Evolutionary conservation across 2,888 invertebrate species (phyloP).

Genomic region (Ganaspis brasiliensis): DNA sequence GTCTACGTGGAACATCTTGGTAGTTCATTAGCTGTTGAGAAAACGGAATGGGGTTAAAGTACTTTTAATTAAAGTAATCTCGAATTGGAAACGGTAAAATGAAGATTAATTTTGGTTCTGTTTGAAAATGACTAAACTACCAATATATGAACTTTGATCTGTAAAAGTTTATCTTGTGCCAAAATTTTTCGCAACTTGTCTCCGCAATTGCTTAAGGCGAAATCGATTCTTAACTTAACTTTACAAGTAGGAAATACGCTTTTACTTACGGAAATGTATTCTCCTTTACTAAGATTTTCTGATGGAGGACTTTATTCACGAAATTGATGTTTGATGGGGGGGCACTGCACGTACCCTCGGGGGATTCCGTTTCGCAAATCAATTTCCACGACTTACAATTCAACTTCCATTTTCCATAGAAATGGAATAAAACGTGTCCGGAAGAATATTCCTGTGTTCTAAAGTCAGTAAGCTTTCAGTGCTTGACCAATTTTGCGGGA

Average conservation of each 20-base stretch:
- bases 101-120: no score
- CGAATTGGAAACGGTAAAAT: no score
- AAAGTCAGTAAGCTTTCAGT: constrained; percentile 45
- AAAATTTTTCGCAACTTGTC: constrained; percentile 2
- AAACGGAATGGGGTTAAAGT: constrained; percentile 4
- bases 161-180: background rate
- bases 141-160: background rate
- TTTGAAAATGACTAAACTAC: background rate
- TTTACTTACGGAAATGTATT: constrained; percentile 41
- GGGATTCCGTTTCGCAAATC: constrained; percentile 57
- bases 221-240: constrained; percentile 37
- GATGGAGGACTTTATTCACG: constrained; percentile 54
- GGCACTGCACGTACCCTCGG: constrained; percentile 53
- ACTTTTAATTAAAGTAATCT: background rate
- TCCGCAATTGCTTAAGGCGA: constrained; percentile 20
- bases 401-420: constrained; percentile 54
- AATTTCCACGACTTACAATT: constrained; percentile 59
- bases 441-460: constrained; percentile 51
- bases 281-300: constrained; percentile 36
- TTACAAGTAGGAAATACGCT: constrained; percentile 40
- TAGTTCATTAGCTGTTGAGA: constrained; percentile 11
- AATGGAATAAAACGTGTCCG: constrained; percentile 56
- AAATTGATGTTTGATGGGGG: constrained; percentile 59
- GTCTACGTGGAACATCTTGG: constrained; percentile 11
- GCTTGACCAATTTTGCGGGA: constrained; percentile 51